Percentiles rank a stretch among this genome's conserved stretches.
phyloP scores from a whole-genome alignment of 1,140 invertebrate genomes.

The Aradophagus sp. region DNA sequence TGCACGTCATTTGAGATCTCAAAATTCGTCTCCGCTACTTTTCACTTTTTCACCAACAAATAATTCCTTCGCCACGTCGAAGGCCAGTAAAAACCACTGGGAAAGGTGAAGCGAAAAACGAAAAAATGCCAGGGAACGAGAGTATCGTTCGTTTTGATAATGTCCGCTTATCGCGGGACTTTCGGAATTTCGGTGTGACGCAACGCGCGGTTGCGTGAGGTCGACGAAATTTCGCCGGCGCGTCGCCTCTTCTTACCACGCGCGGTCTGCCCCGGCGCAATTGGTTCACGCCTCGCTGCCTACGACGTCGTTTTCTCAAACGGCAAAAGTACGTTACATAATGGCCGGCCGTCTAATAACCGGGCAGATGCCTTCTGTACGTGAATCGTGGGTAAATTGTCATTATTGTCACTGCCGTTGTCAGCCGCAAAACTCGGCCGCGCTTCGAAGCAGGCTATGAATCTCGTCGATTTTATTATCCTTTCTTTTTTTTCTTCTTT shows the following conservation, averaged over 20 bases:
- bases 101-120: constrained; percentile 10
- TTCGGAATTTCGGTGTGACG: constrained; percentile 10
- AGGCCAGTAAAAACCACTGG: no score
- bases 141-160: no score
- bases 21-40: no score
- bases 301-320: constrained; percentile 64
- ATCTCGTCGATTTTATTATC: constrained; percentile 6
- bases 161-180: no score
- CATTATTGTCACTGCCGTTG: constrained; percentile 44
- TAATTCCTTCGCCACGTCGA: no score
- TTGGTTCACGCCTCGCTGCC: constrained; percentile 63
- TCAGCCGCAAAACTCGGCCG: constrained; percentile 16
- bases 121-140: no score
- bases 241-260: neutral
- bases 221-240: constrained; percentile 13
- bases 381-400: constrained; percentile 48
- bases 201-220: neutral
- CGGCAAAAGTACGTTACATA: constrained; percentile 66
- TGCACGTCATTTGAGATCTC: no score
- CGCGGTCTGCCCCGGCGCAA: constrained; percentile 5
- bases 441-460: neutral
- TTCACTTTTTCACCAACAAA: no score
- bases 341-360: constrained; percentile 57
- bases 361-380: constrained; percentile 56
- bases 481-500: neutral